Conservation (phyloP, 2,888 invertebrate species). For the Leptopterna dolabrata region DNA sequence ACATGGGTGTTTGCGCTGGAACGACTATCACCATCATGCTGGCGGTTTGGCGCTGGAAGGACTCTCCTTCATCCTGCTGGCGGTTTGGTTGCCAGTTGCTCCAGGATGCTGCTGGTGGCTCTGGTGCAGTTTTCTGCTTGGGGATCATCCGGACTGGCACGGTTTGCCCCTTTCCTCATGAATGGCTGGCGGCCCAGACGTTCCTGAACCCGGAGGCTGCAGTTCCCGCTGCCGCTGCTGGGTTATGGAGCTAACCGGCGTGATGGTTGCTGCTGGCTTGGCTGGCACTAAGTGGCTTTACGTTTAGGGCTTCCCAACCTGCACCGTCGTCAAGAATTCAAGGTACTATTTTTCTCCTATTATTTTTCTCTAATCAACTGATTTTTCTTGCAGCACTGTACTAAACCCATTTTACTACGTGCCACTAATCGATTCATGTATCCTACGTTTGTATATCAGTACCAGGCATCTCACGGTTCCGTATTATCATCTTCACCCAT, state of each 20-base stretch:
- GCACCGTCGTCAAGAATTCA: background rate
- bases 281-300: background rate
- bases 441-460: no score
- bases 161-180: background rate
- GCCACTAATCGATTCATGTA: no score
- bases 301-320: constrained; percentile 8
- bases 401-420: no score
- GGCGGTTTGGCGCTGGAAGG: background rate
- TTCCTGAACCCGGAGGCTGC: constrained; percentile 21
- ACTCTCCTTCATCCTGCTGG: background rate
- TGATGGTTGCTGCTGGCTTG: background rate
- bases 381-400: no score
- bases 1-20: background rate
- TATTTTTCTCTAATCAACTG: no score
- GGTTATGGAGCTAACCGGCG: background rate
- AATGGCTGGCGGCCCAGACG: background rate
- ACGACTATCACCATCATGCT: background rate
- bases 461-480: no score
- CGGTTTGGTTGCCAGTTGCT: background rate
- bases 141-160: background rate
- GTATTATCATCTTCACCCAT: no score
- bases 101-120: no score
- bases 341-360: background rate
- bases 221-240: constrained; percentile 14
- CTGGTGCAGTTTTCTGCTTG: no score